A percentile compares a stretch with the other conserved stretches of the same genome.
phyloP scores from a whole-genome alignment of 2,797 vertebrate species.

The Luscinia luscinia region DNA sequence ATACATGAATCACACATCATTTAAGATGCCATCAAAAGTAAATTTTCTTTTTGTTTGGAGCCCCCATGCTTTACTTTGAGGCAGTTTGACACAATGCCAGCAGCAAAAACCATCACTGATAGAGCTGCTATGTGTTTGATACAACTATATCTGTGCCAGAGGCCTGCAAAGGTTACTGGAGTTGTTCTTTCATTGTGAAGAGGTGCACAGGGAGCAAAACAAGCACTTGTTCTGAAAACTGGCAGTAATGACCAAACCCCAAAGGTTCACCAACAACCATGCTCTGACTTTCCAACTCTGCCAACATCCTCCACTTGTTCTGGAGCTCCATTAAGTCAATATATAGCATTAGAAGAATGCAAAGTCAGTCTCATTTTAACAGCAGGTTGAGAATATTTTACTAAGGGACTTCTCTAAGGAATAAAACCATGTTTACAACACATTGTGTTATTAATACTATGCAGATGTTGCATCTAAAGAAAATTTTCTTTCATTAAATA shows the following conservation, averaged over 20 bases:
- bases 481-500: background rate
- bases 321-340: background rate
- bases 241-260: background rate
- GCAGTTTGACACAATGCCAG: background rate
- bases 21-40: background rate
- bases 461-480: background rate
- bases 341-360: background rate
- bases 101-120: background rate
- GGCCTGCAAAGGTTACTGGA: background rate
- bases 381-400: background rate
- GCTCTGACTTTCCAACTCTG: background rate
- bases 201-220: background rate
- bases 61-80: background rate
- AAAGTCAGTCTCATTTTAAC: background rate
- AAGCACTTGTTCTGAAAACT: background rate
- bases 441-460: background rate
- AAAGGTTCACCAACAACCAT: background rate
- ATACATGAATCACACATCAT: background rate
- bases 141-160: background rate
- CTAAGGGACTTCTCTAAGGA: background rate
- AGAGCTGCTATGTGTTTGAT: accelerated
- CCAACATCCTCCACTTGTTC: background rate
- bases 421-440: background rate
- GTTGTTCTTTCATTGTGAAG: background rate
- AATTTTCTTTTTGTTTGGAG: background rate